phyloP scores from a whole-genome alignment of 2,113 vertebrate genomes.

The Cromileptes altivelis region DNA sequence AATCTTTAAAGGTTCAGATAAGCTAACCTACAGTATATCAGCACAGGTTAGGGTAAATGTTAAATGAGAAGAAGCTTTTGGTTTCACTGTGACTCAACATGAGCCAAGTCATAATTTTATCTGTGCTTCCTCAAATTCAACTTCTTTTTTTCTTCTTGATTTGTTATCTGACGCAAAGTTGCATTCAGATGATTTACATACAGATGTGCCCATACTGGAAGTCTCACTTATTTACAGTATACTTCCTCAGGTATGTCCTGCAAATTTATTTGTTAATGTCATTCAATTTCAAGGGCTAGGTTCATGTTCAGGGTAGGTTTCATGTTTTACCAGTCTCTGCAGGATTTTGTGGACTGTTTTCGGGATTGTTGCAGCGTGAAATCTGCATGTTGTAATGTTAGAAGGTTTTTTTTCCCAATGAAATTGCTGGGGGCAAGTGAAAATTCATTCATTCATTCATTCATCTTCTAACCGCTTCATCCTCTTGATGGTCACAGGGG shows the following conservation, averaged over 20 bases:
- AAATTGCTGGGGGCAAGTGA: too few species aligned
- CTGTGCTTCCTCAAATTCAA: conserved; percentile 26
- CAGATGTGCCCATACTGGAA: conserved; percentile 23
- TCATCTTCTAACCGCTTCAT: too few species aligned
- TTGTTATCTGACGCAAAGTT: background rate
- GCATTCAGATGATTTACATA: conserved; percentile 21
- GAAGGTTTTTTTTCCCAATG: too few species aligned
- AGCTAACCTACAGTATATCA: background rate
- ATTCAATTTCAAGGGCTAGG: background rate
- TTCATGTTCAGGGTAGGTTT: too few species aligned
- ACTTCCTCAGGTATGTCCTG: background rate
- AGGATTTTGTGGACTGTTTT: too few species aligned
- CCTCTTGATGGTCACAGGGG: too few species aligned
- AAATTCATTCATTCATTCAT: too few species aligned
- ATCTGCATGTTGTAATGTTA: too few species aligned
- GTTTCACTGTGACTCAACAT: conserved; percentile 47
- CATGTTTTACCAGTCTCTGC: background rate
- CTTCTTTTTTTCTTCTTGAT: conserved; percentile 3
- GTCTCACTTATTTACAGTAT: background rate
- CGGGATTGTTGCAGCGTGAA: too few species aligned
- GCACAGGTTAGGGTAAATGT: background rate
- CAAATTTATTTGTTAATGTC: background rate
- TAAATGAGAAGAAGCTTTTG: background rate
- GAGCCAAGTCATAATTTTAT: conserved; percentile 24
- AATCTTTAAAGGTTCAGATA: background rate